Percentiles rank a stretch among this genome's conserved stretches.
These are phyloP conservation scores for Conopomorpha cramerella DNA, from an alignment of 1,140 invertebrate species.

Conservation along the genomic window DNA sequence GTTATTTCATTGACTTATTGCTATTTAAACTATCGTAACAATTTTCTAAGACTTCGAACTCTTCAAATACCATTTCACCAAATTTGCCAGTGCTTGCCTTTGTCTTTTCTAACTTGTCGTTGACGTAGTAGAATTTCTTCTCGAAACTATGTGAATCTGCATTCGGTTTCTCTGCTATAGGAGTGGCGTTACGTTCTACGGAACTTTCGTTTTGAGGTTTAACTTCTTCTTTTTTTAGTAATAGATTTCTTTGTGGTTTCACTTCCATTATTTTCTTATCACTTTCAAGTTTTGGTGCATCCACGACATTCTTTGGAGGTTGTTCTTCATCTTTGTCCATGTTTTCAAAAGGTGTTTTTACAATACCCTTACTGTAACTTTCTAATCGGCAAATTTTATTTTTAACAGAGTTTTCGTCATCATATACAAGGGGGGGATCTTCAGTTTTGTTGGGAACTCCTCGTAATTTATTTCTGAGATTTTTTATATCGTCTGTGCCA, in stretches of 20 bases:
- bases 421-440: constrained; percentile 39
- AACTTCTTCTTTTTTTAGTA: constrained; percentile 19
- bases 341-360: constrained; percentile 41
- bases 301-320: constrained; percentile 8
- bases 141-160: constrained; percentile 36
- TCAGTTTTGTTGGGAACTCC: constrained; percentile 33
- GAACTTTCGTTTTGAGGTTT: constrained; percentile 12
- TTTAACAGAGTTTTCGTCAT: constrained; percentile 56
- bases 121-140: constrained; percentile 56
- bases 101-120: constrained; percentile 49
- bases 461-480: constrained; percentile 28
- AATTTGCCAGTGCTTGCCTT: constrained; percentile 64
- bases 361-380: constrained; percentile 51
- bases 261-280: constrained; percentile 9
- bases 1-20: constrained; percentile 47
- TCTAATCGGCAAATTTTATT: constrained; percentile 56
- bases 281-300: constrained; percentile 9
- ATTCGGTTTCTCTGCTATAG: constrained; percentile 20
- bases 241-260: constrained; percentile 4
- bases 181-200: constrained; percentile 1
- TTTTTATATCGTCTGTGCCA: constrained; percentile 61
- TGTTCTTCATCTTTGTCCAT: constrained; percentile 17
- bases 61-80: constrained; percentile 82
- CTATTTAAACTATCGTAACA: constrained; percentile 65
- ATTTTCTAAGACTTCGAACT: constrained; percentile 72